Evolutionary conservation across 2,888 invertebrate genomes (phyloP).

Genomic region (Atherix ibis): DNA sequence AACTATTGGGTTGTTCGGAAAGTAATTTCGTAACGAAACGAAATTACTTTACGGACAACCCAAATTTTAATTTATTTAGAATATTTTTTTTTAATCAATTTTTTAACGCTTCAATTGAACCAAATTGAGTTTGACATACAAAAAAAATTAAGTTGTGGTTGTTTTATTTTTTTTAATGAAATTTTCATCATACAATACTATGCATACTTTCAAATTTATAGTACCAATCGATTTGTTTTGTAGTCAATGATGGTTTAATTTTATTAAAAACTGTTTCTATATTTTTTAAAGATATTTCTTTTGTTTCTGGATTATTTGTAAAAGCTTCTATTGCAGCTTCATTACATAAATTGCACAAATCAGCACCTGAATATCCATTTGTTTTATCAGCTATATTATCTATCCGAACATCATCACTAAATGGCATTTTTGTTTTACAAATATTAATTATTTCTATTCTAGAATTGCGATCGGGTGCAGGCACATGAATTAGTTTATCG

Average conservation of each 20-base stretch:
- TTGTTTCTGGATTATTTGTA: slow-evolving; percentile 31
- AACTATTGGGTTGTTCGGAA: too few relatives aligned
- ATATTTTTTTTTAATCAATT: too few relatives aligned
- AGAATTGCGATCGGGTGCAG: slow-evolving; percentile 39
- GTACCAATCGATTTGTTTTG: slow-evolving; percentile 29
- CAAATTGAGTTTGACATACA: too few relatives aligned
- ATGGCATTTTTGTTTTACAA: slow-evolving; percentile 33
- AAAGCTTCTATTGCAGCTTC: slow-evolving; percentile 46
- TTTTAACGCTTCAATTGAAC: too few relatives aligned
- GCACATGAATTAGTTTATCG: slow-evolving; percentile 43
- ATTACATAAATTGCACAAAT: slow-evolving; percentile 41
- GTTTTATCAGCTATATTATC: slow-evolving; percentile 33
- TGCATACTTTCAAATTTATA: slow-evolving; percentile 19
- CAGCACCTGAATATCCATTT: slow-evolving; percentile 43
- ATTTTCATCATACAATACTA: too few relatives aligned
- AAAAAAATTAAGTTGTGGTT: too few relatives aligned
- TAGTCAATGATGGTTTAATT: slow-evolving; percentile 31
- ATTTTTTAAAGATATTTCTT: slow-evolving; percentile 24
- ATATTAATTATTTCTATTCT: slow-evolving; percentile 34
- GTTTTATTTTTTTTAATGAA: too few relatives aligned
- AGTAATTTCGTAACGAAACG: too few relatives aligned
- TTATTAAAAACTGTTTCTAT: slow-evolving; percentile 28
- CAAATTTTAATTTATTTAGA: too few relatives aligned
- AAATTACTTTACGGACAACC: too few relatives aligned
- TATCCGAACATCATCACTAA: slow-evolving; percentile 30